Evolutionary conservation across 2,797 vertebrate genomes (phyloP).

Genomic region (Zenarchopterus dispar): DNA sequence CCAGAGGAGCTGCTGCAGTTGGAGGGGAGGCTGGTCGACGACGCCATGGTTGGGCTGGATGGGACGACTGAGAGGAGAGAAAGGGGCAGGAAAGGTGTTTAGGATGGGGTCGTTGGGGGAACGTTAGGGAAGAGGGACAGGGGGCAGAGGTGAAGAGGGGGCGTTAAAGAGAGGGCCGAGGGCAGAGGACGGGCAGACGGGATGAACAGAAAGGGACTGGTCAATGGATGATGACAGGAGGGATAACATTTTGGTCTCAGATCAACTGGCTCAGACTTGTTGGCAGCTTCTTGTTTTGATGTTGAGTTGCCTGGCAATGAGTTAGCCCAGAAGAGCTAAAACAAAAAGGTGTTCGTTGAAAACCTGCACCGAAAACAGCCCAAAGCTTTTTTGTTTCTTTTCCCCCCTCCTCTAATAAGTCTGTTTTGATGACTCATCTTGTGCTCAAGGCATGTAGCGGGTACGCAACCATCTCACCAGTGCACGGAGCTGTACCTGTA

Average conservation of each 20-base stretch:
- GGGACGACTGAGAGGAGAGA: constrained; percentile 88
- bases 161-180: constrained; percentile 76
- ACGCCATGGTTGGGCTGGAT: constrained; percentile 98
- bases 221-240: constrained; percentile 77
- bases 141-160: constrained; percentile 65
- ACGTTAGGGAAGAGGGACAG: constrained; percentile 80
- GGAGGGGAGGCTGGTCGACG: constrained; percentile 96
- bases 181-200: constrained; percentile 75
- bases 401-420: constrained; percentile 17
- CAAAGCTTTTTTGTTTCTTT: constrained; percentile 1
- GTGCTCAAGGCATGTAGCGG: constrained; percentile 20
- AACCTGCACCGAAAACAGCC: constrained; percentile 30
- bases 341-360: constrained; percentile 51
- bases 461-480: constrained; percentile 42
- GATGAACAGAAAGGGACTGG: constrained; percentile 80
- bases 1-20: constrained; percentile 99
- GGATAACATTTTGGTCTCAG: constrained; percentile 71
- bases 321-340: constrained; percentile 44
- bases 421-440: constrained; percentile 66
- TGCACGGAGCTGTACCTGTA: constrained; percentile 17
- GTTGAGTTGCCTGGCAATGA: constrained; percentile 35
- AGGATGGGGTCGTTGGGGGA: constrained; percentile 70
- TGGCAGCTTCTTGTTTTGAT: constrained; percentile 26
- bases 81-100: constrained; percentile 42
- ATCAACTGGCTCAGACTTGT: constrained; percentile 57